Evolutionary conservation across 2,113 vertebrate species (phyloP), one percentile per base, ranked within the genome.

Genomic region (Orthonyx spaldingii): DNA sequence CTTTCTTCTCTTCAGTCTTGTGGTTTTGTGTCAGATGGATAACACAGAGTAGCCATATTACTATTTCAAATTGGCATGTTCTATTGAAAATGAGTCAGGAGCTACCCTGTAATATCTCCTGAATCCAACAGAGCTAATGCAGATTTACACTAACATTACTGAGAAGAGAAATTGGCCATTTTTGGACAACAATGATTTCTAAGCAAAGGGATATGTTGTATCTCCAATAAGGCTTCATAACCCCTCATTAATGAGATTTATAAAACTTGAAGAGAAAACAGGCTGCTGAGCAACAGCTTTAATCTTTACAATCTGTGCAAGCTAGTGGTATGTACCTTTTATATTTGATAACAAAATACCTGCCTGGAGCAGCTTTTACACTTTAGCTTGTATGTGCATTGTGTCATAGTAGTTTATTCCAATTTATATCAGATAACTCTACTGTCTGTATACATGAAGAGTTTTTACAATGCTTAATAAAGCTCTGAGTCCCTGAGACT

Each of bases 401-500:
- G 8, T 72, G 26, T 74, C 61, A 3, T 7, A 64, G 9, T 49
- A 59, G 41, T 88, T 61, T 60, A 64, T 78, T 95, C 81, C 60
- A 76, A 57, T 83, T 86, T 94, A 44, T 89, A 53, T 93, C 84
- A 82, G 74, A 89, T n/a, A 76, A 24, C 60, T 85, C 85, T 60
- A 55, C n/a, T 76, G 35, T 69, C 82, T 84, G 30, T 44, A 68
- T 35, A 64, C 71, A 77, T 17, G 59, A 84, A 70, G 84, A 82
- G 30, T 90, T 96, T 97, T 96, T 90, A 89, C 49, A n/a, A 49
- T 42, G 18, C 50, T 94, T 83, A 61, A 64, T 87, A 47, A 86
- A 93, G 92, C 84, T 93, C 84, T 90, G 79, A 89, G 90, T 96
- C 57, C 55, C 69, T 85, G 68, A 95, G 91, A 96, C 10, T 89